Conservation (phyloP, 30 jellyfish, hydroid and myxozoan species). For the Aurelia sp. region DNA sequence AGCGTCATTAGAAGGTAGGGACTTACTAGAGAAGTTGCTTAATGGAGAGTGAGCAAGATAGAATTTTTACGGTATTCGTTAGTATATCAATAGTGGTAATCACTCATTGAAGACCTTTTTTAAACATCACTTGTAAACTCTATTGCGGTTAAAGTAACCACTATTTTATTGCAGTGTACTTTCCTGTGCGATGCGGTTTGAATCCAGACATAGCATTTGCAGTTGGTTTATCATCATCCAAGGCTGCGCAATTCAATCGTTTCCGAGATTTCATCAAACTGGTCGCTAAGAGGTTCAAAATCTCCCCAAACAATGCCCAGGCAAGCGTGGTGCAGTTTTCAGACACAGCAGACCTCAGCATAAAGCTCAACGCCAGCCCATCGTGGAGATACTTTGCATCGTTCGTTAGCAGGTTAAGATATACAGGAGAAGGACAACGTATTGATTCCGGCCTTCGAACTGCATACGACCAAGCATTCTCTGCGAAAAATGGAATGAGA, state of each 20-base stretch:
- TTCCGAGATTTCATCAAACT: conserved; percentile 51
- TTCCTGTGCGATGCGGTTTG: conserved; percentile 23
- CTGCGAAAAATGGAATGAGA: conserved; percentile 62
- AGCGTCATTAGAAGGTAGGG: too few relatives aligned
- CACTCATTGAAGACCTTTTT: too few relatives aligned
- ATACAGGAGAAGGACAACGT: conserved; percentile 58
- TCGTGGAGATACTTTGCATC: conserved; percentile 26
- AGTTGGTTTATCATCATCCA: conserved; percentile 17
- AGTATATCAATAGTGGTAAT: too few relatives aligned
- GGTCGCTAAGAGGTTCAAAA: conserved; percentile 71
- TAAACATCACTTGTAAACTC: too few relatives aligned
- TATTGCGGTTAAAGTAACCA: too few relatives aligned
- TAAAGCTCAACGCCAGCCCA: conserved; percentile 53
- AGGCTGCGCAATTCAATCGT: neutral
- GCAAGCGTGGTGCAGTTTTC: conserved; percentile 78
- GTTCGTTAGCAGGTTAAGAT: conserved; percentile 66
- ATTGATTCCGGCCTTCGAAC: conserved; percentile 67
- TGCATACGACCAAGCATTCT: conserved; percentile 62
- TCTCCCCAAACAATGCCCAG: conserved; percentile 45
- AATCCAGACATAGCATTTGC: conserved; percentile 38
- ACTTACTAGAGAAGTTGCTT: too few relatives aligned
- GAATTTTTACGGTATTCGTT: too few relatives aligned
- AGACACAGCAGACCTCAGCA: conserved; percentile 44
- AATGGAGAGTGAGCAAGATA: too few relatives aligned
- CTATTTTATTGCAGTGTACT: conserved; percentile 35